Evolutionary conservation across 64 coral and sea anemone genomes (phyloP), one percentile per base, ranked within the genome.

Genomic region (Montipora sp.): DNA sequence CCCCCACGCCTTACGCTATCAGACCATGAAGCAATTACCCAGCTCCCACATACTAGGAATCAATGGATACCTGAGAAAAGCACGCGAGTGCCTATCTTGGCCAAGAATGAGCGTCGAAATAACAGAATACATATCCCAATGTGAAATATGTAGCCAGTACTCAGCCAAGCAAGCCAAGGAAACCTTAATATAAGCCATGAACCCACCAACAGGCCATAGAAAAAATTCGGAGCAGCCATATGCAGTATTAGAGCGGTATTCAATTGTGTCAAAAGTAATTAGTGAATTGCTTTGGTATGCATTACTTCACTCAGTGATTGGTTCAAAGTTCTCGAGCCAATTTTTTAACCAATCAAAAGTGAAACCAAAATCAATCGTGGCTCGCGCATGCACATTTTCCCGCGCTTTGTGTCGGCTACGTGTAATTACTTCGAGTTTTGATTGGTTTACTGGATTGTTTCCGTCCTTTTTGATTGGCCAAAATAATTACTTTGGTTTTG

Each of bases 51-150:
- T 78, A 36, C 1, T 2, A 8, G 91, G 83, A 14, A 23, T 93
- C 3, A 93, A 93, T 87, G 91, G 83, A 2, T 93, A 83, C 19
- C 57, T 93, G 18, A 87, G 91, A 77, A 79, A 48, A 87, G 83
- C 75, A 5, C 15, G 61, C 48, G 59, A 93, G 57, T 68, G 51
- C 6, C 10, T 87, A n/a, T 93, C 10, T 24, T 87, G 81, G 55
- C 91, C 82, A n/a, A 51, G 73, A 2, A 87, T 87, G 91, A 87
- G 7, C 18, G 80, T 55, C 10, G 82, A 93, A 21, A 74, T 83
- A 7, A 72, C 27, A 8, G n/a, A 91, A 22, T 71, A 58, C 47
- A 53, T 91, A 7, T 45, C 11, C 0, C 84, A 87, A 46, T 87
- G 84, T 73, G 65, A 87, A 47, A 71, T 22, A 46, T 87, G 84